Evolutionary conservation across 2,888 invertebrate species (phyloP).

Genomic region (Blera fallax): DNA sequence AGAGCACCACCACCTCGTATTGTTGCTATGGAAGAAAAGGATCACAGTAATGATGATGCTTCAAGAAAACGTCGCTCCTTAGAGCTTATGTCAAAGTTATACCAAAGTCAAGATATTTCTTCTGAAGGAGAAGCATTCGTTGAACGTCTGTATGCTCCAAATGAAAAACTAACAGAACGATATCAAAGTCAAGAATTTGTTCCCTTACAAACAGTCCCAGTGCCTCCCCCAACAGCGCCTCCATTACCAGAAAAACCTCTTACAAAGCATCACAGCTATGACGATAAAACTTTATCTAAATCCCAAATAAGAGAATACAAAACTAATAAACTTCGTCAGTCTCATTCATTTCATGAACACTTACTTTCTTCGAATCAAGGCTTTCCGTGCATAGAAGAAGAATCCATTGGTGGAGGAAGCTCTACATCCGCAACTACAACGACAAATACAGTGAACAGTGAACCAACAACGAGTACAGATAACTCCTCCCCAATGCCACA

Average conservation of each 20-base stretch:
- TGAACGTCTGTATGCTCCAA: constrained; percentile 85
- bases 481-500: constrained; percentile 80
- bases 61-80: constrained; percentile 82
- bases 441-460: constrained; percentile 83
- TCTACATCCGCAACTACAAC: constrained; percentile 81
- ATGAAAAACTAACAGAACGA: constrained; percentile 85
- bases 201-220: constrained; percentile 78
- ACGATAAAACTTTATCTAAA: constrained; percentile 85
- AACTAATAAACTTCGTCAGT: constrained; percentile 84
- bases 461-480: constrained; percentile 82
- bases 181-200: constrained; percentile 86
- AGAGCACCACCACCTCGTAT: constrained; percentile 81
- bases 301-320: constrained; percentile 86
- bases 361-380: constrained; percentile 83
- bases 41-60: constrained; percentile 75
- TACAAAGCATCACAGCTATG: constrained; percentile 86
- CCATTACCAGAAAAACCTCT: constrained; percentile 84
- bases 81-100: constrained; percentile 83
- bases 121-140: constrained; percentile 83
- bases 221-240: constrained; percentile 28
- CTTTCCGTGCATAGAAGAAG: constrained; percentile 83
- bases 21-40: constrained; percentile 74
- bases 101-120: constrained; percentile 85
- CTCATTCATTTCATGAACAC: constrained; percentile 86
- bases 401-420: constrained; percentile 80